Evolutionary conservation across 2,113 vertebrate genomes (phyloP).

Genomic region (Oostethus manadensis): DNA sequence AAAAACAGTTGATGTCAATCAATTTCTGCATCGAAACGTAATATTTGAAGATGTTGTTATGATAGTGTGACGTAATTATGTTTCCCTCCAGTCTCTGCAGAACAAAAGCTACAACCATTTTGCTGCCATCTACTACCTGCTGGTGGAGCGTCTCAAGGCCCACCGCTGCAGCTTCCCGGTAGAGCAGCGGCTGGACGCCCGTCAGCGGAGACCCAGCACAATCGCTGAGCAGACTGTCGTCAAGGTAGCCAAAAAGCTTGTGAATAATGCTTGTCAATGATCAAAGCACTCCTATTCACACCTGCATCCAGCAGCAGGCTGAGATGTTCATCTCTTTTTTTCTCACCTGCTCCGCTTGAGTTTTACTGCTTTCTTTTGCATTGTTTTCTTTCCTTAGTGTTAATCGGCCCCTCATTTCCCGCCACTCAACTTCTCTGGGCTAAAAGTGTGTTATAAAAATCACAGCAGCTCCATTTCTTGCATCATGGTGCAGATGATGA

Average conservation of each 20-base stretch:
- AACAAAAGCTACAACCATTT: constrained; percentile 99
- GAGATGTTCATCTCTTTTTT: constrained; percentile 30
- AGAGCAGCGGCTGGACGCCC: constrained; percentile 87
- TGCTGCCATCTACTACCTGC: constrained; percentile 95
- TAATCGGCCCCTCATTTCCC: constrained; percentile 32
- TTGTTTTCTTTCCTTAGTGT: constrained; percentile 17
- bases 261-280: constrained; percentile 40
- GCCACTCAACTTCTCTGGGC: constrained; percentile 3
- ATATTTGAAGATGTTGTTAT: neutral
- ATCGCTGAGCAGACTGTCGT: constrained; percentile 89
- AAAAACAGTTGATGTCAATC: too few species aligned
- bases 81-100: constrained; percentile 88
- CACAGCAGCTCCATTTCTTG: constrained; percentile 8
- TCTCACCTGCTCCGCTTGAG: constrained; percentile 45
- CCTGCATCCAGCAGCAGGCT: constrained; percentile 46
- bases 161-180: constrained; percentile 96
- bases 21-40: too few species aligned
- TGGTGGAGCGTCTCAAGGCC: constrained; percentile 93
- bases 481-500: constrained; percentile 2
- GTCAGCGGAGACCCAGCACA: constrained; percentile 90
- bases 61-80: too few species aligned
- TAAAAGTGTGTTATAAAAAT: constrained; percentile 10
- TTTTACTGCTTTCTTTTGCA: constrained; percentile 13
- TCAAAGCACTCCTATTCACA: constrained; percentile 63
- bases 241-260: constrained; percentile 76